These are phyloP conservation scores for Bufo gargarizans DNA, from an alignment of 2,113 vertebrate genomes.

Conservation along the genomic window DNA sequence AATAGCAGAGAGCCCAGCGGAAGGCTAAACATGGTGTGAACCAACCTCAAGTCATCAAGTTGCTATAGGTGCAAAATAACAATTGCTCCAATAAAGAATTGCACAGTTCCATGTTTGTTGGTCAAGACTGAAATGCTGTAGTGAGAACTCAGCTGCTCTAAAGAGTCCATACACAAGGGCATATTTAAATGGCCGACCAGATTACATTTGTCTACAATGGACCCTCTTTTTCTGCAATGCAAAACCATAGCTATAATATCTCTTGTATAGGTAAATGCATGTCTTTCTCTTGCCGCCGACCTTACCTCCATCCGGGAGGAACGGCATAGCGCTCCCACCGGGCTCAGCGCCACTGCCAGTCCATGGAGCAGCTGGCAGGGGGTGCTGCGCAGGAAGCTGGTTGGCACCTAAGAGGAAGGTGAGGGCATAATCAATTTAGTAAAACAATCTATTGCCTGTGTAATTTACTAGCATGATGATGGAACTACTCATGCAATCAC, in stretches of 20 bases:
- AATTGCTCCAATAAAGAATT: conserved; percentile 37
- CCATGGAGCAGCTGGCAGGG: conserved; percentile 68
- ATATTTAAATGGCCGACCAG: neutral
- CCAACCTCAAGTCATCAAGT: neutral
- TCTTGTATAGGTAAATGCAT: neutral
- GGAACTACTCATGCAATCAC: conserved; percentile 41
- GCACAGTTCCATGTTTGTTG: neutral
- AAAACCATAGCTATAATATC: no score
- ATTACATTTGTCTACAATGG: conserved; percentile 1
- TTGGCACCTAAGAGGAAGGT: conserved; percentile 73
- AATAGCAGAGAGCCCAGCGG: no score
- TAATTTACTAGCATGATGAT: conserved; percentile 19
- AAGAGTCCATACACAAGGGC: neutral
- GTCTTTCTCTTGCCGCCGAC: conserved; percentile 63
- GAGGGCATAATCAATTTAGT: conserved; percentile 62
- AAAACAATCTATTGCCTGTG: conserved; percentile 6
- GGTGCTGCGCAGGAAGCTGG: conserved; percentile 67
- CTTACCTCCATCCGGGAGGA: conserved; percentile 76
- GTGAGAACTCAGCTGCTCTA: neutral
- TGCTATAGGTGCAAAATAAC: conserved; percentile 36
- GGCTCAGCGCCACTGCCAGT: conserved; percentile 70
- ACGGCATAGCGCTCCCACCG: conserved; percentile 67
- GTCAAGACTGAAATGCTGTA: no score
- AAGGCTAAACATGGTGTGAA: no score
- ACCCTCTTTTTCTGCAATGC: neutral